phyloP scores from a whole-genome alignment of 2,888 invertebrate species.

The Ochropleura leucogaster region DNA sequence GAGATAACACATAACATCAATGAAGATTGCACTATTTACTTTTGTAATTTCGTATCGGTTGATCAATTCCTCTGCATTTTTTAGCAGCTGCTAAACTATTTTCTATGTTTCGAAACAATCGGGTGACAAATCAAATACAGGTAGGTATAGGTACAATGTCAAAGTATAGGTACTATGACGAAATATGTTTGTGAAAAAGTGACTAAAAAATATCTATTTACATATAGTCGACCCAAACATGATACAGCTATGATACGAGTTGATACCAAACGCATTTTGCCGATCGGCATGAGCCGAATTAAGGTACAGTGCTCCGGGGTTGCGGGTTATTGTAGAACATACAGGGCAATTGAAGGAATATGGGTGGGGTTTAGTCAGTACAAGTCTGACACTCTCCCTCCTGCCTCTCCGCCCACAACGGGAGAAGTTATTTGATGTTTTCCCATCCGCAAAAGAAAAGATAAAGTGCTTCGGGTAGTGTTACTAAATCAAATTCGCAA shows the following conservation, averaged over 20 bases:
- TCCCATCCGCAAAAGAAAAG: too few species aligned
- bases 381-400: too few species aligned
- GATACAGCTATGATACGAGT: neutral
- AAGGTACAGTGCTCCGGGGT: neutral
- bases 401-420: too few species aligned
- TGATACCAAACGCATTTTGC: neutral
- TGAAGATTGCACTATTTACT: conserved; percentile 34
- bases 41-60: conserved; percentile 12
- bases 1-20: conserved; percentile 20
- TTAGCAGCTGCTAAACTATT: neutral
- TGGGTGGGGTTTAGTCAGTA: too few species aligned
- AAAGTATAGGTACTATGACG: too few species aligned
- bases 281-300: neutral
- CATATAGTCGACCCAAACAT: neutral
- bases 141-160: too few species aligned
- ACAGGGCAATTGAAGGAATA: too few species aligned
- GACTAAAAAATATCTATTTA: neutral
- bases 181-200: neutral
- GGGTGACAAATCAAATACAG: neutral
- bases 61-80: conserved; percentile 1
- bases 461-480: neutral
- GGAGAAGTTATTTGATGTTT: too few species aligned
- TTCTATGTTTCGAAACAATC: neutral
- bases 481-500: neutral
- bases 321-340: too few species aligned